Base-by-base conservation (phyloP, 2,113 vertebrate genomes). In the Cathartes aura region DNA sequence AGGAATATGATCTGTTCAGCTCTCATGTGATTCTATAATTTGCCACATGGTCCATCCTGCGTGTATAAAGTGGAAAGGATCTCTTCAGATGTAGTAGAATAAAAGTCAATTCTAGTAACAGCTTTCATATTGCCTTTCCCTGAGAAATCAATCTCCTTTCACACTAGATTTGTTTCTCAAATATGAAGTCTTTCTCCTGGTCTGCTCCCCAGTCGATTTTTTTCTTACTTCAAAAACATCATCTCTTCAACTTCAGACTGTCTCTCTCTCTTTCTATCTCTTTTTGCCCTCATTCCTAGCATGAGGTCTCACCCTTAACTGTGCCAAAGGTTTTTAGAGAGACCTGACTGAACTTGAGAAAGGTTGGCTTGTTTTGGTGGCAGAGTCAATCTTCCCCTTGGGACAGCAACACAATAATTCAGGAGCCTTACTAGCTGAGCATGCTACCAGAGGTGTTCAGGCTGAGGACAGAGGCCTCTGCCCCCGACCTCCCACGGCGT, bases 91-190 rank as follows among this genome's bases (percentile, higher is more conserved):
- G 34, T 78, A 59, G 38, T 67, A 89, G 59, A 83, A 89, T 67
- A 92, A 63, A 83, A 90, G 82, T 59, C 59, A 92, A 16, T 87
- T 89, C 75, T 71, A 64, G 64, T 71, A 94, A 87, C 56, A 93
- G 68, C n/a, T 87, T 95, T 95, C 80, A 60, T 87, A 90, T 84
- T 92, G 72, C 42, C 74, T 89, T 80, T 78, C 16, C 38, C 29
- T 23, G 5, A 93, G 52, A 95, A 95, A 93, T 96, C 93, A 96
- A 83, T 90, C 80, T 92, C 52, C 60, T 86, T 95, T 95, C 86
- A 94, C 72, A 90, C 59, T 84, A 91, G 32, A 84, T 91, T 93
- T 94, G 24, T 82, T 93, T 89, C 3, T 2, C 75, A 84, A 91
- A 87, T 71, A 82, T 32, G 29, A 93, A 91, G 67, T 29, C 8